These are phyloP conservation scores for Plectrocnemia conspersa DNA, from an alignment of 1,140 invertebrate genomes.

Conservation along the genomic window DNA sequence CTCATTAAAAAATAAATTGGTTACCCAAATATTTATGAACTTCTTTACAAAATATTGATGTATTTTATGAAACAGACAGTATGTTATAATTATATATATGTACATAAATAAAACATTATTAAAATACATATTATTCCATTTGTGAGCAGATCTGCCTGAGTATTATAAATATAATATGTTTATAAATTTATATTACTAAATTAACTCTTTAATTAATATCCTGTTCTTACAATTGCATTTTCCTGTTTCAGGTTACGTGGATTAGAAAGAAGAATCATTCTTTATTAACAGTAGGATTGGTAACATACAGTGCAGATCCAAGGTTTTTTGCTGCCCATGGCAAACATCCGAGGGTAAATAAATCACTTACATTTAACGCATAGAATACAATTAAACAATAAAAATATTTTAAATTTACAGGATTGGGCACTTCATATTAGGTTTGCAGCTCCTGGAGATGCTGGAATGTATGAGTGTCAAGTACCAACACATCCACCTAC, in stretches of 20 bases:
- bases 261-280: conserved; percentile 58
- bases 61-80: no score
- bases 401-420: conserved; percentile 39
- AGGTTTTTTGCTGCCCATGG: conserved; percentile 72
- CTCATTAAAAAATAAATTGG: no score
- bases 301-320: conserved; percentile 58
- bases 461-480: conserved; percentile 77
- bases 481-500: conserved; percentile 77
- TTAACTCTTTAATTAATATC: no score
- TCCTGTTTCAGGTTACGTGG: conserved; percentile 55
- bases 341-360: conserved; percentile 54
- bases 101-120: no score
- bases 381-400: neutral
- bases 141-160: no score
- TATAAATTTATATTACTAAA: no score
- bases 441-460: conserved; percentile 67
- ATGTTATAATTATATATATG: no score
- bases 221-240: no score
- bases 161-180: no score
- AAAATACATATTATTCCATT: no score
- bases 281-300: conserved; percentile 56
- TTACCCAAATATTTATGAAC: no score
- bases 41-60: no score
- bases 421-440: conserved; percentile 75
- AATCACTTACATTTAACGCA: conserved; percentile 6